Evolutionary conservation across 2,797 vertebrate species (phyloP), one percentile per base, ranked within the genome.

Genomic region (Hafferia zeledoni): DNA sequence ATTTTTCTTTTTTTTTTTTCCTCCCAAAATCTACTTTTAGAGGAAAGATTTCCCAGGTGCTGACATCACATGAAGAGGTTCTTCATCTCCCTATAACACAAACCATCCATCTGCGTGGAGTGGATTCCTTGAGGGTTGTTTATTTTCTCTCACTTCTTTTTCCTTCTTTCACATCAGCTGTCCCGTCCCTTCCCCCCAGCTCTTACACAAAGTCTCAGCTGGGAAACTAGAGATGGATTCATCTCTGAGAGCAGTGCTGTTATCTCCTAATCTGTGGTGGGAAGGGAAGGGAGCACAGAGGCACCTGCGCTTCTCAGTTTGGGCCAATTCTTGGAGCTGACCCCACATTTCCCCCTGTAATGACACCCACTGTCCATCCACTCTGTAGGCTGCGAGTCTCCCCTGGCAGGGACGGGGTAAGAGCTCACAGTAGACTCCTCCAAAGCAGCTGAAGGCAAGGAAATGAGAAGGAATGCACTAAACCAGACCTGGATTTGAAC

Each of bases 401-500:
- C 11, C 39, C 9, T 4, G 8, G 43, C 55, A 77, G 28, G 39
- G 69, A 65, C 0, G 5, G 76, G 56, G 24, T 33, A 71, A 91
- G 30, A 28, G 37, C 78, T 69, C 50, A 7, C 69, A 50, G 28
- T 0, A 14, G 64, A 30, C 8, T 63, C 74, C 43, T 70, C 41
- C 44, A 72, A 61, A 65, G 76, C 47, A 43, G 77, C 81, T 44
- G 65, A 56, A 47, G 20, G 18, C 0, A 0, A 76, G 70, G 77
- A 88, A 83, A 87, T 0, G 75, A 84, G 82, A 37, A 64, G 49
- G 65, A 93, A 84, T 74, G 65, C 56, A 65, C 75, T 46, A 70
- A 80, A 70, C 52, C 22, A 41, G 77, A 84, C 56, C 75, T 80
- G 61, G 30, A 63, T 85, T 95, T 95, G 96, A 93, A 93, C 91